phyloP scores from a whole-genome alignment of 2,797 vertebrate genomes.

The Silurus lanzhouensis region DNA sequence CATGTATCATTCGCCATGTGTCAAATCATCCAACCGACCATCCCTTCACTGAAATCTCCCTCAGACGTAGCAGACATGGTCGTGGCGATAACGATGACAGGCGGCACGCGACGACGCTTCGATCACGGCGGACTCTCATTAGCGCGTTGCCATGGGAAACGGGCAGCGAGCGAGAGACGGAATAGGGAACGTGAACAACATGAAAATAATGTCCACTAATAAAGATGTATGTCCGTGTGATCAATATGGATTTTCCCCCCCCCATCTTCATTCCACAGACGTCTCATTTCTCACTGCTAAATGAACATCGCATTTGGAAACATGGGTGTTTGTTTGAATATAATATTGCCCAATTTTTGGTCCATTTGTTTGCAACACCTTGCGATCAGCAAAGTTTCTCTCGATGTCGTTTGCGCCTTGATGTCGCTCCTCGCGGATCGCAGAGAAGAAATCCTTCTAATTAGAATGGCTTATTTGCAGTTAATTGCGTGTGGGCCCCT shows the following conservation, averaged over 20 bases:
- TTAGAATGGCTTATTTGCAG: slow-evolving; percentile 68
- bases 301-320: neutral
- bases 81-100: slow-evolving; percentile 43
- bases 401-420: slow-evolving; percentile 58
- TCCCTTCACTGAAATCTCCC: slow-evolving; percentile 17
- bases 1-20: slow-evolving; percentile 66
- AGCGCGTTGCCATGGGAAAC: slow-evolving; percentile 67
- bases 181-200: neutral
- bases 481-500: slow-evolving; percentile 68
- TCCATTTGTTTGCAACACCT: neutral
- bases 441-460: slow-evolving; percentile 76
- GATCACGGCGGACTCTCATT: slow-evolving; percentile 67
- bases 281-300: no score
- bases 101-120: slow-evolving; percentile 45
- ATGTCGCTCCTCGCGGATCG: slow-evolving; percentile 67
- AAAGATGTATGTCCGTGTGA: neutral
- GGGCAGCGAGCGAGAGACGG: slow-evolving; percentile 19
- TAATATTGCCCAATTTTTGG: neutral
- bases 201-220: neutral
- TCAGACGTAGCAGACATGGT: slow-evolving; percentile 17
- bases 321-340: neutral
- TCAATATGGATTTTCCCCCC: neutral
- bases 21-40: slow-evolving; percentile 70
- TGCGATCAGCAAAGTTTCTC: neutral
- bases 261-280: neutral